Conservation (phyloP, 2,797 vertebrate genomes). For the Distichodus sexfasciatus region DNA sequence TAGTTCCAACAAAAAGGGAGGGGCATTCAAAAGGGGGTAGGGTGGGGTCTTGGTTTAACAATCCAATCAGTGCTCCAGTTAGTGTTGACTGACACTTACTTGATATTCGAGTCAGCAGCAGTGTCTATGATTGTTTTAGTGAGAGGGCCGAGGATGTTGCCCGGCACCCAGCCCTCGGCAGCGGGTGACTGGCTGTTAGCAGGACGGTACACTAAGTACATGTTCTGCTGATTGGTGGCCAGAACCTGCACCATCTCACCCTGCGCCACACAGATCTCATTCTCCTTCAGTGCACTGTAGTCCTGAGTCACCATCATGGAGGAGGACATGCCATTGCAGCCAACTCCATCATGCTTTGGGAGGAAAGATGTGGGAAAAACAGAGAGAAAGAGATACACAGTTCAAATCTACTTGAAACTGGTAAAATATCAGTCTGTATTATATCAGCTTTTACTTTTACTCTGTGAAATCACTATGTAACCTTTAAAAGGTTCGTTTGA, state of each 20-base stretch:
- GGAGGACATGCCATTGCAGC: conserved; percentile 89
- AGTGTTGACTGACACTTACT: conserved; percentile 88
- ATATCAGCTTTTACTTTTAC: neutral
- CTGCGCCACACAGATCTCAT: conserved; percentile 92
- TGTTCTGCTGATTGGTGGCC: conserved; percentile 97
- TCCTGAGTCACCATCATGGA: conserved; percentile 91
- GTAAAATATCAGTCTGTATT: neutral
- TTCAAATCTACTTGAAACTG: no score
- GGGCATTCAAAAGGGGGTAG: conserved; percentile 51
- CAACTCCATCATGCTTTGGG: conserved; percentile 75
- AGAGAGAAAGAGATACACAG: conserved; percentile 4
- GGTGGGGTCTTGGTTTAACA: conserved; percentile 64
- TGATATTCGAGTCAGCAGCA: conserved; percentile 90
- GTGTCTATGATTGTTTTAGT: conserved; percentile 85
- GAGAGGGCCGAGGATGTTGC: conserved; percentile 84
- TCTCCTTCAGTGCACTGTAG: conserved; percentile 97
- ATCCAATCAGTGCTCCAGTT: conserved; percentile 55
- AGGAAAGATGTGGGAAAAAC: neutral
- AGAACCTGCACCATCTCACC: conserved; percentile 94
- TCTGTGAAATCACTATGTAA: neutral
- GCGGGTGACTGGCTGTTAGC: conserved; percentile 90
- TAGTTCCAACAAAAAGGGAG: conserved; percentile 65
- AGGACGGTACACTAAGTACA: conserved; percentile 93
- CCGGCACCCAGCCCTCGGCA: conserved; percentile 97
- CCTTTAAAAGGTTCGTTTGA: no score